Percentiles rank a stretch among this genome's conserved stretches.
Conservation (phyloP, 2,888 invertebrate species). For the Meiosimyza platycephala region DNA sequence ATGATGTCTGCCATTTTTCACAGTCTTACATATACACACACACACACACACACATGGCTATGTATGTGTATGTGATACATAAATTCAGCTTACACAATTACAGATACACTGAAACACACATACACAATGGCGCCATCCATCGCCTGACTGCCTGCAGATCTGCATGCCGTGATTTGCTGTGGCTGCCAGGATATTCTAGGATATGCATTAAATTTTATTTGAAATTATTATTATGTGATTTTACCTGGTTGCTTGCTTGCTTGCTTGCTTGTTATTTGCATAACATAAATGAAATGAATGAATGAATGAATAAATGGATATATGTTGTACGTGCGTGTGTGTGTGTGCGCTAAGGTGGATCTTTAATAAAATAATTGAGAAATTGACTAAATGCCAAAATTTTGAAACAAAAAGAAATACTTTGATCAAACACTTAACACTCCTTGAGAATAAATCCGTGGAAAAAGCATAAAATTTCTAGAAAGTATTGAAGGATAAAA, state of each 20-base stretch:
- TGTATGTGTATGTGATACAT: not conserved
- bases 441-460: too few relatives aligned
- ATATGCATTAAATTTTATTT: slow-evolving; percentile 31
- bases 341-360: not conserved
- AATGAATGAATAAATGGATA: too few relatives aligned
- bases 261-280: slow-evolving; percentile 19
- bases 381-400: too few relatives aligned
- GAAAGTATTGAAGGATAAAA: too few relatives aligned
- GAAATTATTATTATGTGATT: slow-evolving; percentile 27
- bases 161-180: slow-evolving; percentile 10
- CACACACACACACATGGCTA: not conserved
- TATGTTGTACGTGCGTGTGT: not conserved
- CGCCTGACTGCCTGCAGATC: slow-evolving; percentile 4
- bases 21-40: not conserved
- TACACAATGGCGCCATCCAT: slow-evolving; percentile 14
- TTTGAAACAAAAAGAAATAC: too few relatives aligned
- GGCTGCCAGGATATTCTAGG: slow-evolving; percentile 27
- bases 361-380: too few relatives aligned
- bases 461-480: too few relatives aligned
- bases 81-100: not conserved
- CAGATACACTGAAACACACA: not conserved
- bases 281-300: slow-evolving; percentile 17
- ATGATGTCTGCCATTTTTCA: not conserved
- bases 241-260: slow-evolving; percentile 3
- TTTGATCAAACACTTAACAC: too few relatives aligned